These are phyloP conservation scores for Drosophila paramelanica DNA, from an alignment of 2,888 invertebrate genomes.

Conservation along the genomic window DNA sequence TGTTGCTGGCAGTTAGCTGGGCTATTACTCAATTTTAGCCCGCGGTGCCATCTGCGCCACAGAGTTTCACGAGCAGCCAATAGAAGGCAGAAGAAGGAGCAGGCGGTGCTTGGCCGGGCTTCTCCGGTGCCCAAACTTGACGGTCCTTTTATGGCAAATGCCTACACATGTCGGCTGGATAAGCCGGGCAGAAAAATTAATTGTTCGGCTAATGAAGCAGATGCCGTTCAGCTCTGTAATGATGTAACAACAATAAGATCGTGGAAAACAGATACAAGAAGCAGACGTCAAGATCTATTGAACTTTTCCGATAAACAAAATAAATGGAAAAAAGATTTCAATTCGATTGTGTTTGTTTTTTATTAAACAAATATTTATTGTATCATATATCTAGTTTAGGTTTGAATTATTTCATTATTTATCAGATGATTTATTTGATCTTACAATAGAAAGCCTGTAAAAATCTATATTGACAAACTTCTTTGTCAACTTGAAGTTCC, in stretches of 20 bases:
- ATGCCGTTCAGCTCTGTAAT: slow-evolving; percentile 44
- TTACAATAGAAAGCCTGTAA: too few species aligned
- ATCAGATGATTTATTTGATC: too few species aligned
- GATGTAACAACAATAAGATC: slow-evolving; percentile 65
- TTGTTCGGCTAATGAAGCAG: slow-evolving; percentile 74
- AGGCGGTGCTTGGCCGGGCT: neutral
- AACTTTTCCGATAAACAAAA: slow-evolving; percentile 32
- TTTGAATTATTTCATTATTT: too few species aligned
- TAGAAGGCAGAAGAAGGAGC: slow-evolving; percentile 4
- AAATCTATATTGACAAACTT: too few species aligned
- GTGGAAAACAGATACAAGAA: slow-evolving; percentile 41
- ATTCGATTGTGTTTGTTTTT: neutral
- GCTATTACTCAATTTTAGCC: slow-evolving; percentile 78
- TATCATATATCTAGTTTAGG: too few species aligned
- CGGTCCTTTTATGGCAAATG: slow-evolving; percentile 64
- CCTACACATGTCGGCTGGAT: slow-evolving; percentile 57
- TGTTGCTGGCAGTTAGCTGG: slow-evolving; percentile 66
- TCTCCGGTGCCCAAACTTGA: slow-evolving; percentile 16
- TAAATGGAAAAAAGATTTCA: slow-evolving; percentile 10
- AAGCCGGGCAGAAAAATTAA: slow-evolving; percentile 57
- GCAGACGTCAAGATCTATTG: slow-evolving; percentile 46
- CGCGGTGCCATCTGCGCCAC: slow-evolving; percentile 63
- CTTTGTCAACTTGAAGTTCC: too few species aligned
- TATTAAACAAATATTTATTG: slow-evolving; percentile 13
- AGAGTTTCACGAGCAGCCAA: slow-evolving; percentile 23